Evolutionary conservation across 2,888 invertebrate genomes (phyloP), one percentile per base, ranked within the genome.

Genomic region (Hoplodrina ambigua): DNA sequence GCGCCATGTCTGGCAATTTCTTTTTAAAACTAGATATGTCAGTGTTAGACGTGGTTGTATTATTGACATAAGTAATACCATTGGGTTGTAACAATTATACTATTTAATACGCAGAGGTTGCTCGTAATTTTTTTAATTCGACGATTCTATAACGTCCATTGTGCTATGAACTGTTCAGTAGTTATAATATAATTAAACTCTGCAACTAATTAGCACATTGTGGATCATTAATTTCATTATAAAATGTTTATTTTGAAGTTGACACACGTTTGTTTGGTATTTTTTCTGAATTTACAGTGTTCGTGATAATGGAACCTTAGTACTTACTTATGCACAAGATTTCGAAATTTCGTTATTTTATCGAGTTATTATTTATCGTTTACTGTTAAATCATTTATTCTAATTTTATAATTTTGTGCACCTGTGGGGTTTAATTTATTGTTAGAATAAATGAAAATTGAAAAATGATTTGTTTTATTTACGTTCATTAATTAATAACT

Each of bases 371-470:
- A 56, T 75, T 66, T 69, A 67, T 73, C 65, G 50, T 37, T 79
- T 67, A 67, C 30, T 7, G 56, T 58, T 63, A 37, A 66, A 72
- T 67, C 33, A 63, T 71, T 75, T 65, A 54, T 72, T 71, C 70
- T 59, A 52, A 41, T 73, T 75, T 73, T 75, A 54, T 75, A 65
- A 75, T 75, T 61, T 41, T 72, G 80, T 59, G 58, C 60, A 71
- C 64, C 68, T 61, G 65, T 60, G 77, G 77, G 73, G 58, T 74
- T 79, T 82, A 77, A 85, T 87, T 87, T 87, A 87, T 87, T 82
- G 59, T 81, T 84, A 82, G 79, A 84, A 85, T 83, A 87, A 87
- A 87, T 63, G 49, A 80, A 81, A 80, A 77, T 86, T 87, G 77
- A 52, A 73, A 71, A 66, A 49, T 33, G 1, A 7, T 41, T 67